Base-by-base conservation (phyloP, 2,113 vertebrate species). In the Nannobrachium achirus region DNA sequence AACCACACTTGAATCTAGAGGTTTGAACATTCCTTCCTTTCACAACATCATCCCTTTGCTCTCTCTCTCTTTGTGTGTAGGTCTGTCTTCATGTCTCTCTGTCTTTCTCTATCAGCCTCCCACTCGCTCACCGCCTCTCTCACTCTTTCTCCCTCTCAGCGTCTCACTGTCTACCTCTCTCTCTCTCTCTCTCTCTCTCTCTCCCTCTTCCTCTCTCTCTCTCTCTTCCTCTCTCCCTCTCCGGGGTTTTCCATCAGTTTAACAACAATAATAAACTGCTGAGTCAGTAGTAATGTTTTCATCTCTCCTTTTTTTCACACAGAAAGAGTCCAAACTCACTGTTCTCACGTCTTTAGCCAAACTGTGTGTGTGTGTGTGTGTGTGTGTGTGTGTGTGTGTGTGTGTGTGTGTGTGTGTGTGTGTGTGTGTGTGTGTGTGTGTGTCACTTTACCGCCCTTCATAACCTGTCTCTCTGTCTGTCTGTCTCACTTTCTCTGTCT, bases 11-110 rank as follows among this genome's bases (percentile, higher is more conserved):
- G 25, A 33, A 33, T 33, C 25, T 33, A 33, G 25, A 33, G 25
- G 25, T 33, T 33, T 33, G 25, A 33, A 33, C 25, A 33, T 33
- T 33, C 25, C 25, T 33, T 33, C 25, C 25, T 33, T 33, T 33
- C 25, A 5, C 25, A 33, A 33, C 25, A 33, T 33, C 25, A 33
- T 33, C 25, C 25, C 25, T 33, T 33, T 33, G 25, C 44, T 46
- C 9, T 45, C 10, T 46, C 44, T 6, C 44, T 14, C 9, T 5
- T 4, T 46, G 25, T 33, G 51, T 79, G 62, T 80, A 50, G 73
- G 76, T 62, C 0, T 33, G 56, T 20, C 69, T 85, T 76, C 86
- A 85, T 73, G 76, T 50, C 70, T 83, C 79, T 71, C 72, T 84
- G 75, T 76, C 76, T 72, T 74, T 73, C 76, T 72, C 76, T 73